A percentile compares a stretch with the other conserved stretches of the same genome.
These are phyloP conservation scores for Pegoplata infirma DNA, from an alignment of 2,888 invertebrate genomes.

Conservation along the genomic window DNA sequence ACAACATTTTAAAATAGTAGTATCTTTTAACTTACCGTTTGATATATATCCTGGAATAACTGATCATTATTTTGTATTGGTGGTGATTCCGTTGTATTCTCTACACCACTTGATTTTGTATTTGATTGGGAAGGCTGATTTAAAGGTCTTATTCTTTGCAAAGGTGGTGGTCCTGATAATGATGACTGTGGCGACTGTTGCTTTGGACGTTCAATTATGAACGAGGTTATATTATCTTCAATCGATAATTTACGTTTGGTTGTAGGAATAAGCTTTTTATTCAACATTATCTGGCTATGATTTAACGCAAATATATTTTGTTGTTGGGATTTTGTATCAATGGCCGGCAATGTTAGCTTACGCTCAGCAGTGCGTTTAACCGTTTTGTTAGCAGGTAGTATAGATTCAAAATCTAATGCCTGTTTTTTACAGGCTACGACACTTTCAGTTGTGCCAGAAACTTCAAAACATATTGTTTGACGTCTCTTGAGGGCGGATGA, in stretches of 20 bases:
- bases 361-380: conserved; percentile 45
- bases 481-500: conserved; percentile 36
- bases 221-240: conserved; percentile 70
- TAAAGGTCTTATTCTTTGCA: conserved; percentile 34
- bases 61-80: conserved; percentile 23
- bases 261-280: conserved; percentile 49
- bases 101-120: background rate
- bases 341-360: conserved; percentile 53
- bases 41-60: conserved; percentile 34
- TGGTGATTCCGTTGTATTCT: conserved; percentile 18
- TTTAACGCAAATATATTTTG: conserved; percentile 31
- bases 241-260: conserved; percentile 68
- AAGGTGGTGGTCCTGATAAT: conserved; percentile 17
- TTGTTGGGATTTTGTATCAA: conserved; percentile 30
- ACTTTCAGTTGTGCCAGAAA: conserved; percentile 26
- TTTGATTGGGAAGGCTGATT: conserved; percentile 3
- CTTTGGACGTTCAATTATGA: conserved; percentile 67
- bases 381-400: conserved; percentile 23
- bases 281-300: conserved; percentile 28
- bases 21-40: conserved; percentile 41
- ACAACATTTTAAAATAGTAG: no score
- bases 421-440: conserved; percentile 38
- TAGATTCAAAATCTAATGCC: conserved; percentile 48
- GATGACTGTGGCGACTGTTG: conserved; percentile 2
- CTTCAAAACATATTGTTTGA: conserved; percentile 51